phyloP scores from a whole-genome alignment of 2,888 invertebrate genomes.

The Cantharis flavilabris region DNA sequence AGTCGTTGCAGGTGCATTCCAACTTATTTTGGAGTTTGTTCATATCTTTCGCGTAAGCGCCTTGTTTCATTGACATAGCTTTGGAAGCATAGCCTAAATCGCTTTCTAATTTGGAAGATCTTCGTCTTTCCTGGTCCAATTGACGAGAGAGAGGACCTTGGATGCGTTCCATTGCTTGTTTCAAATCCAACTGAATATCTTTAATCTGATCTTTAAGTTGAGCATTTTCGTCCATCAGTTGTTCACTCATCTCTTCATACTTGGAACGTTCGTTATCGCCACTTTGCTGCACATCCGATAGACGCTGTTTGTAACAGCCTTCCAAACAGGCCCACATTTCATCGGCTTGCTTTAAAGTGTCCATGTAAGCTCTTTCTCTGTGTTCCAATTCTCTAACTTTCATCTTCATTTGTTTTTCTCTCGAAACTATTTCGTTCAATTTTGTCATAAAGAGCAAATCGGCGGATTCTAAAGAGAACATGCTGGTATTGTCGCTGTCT shows the following conservation, averaged over 20 bases:
- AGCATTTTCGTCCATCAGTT: constrained; percentile 46
- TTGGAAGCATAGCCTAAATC: constrained; percentile 40
- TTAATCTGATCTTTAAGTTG: constrained; percentile 47
- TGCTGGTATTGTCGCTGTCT: constrained; percentile 10
- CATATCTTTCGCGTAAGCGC: constrained; percentile 41
- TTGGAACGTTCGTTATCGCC: constrained; percentile 3
- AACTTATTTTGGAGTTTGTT: constrained; percentile 45
- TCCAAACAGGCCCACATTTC: constrained; percentile 46
- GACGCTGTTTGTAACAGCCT: constrained; percentile 3
- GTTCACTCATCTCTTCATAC: constrained; percentile 38
- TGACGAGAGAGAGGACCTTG: constrained; percentile 46
- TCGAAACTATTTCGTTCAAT: constrained; percentile 58
- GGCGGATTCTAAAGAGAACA: constrained; percentile 40
- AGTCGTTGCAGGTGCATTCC: constrained; percentile 42
- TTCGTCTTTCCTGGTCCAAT: constrained; percentile 38
- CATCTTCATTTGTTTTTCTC: constrained; percentile 64
- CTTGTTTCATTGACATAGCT: constrained; percentile 32
- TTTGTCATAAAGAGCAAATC: constrained; percentile 56
- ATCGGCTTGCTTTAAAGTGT: constrained; percentile 73
- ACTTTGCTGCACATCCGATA: constrained; percentile 5
- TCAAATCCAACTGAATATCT: constrained; percentile 48
- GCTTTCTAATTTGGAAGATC: constrained; percentile 43
- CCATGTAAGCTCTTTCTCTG: constrained; percentile 69
- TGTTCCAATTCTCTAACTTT: constrained; percentile 67
- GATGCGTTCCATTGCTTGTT: constrained; percentile 48